A percentile compares a stretch with the other conserved stretches of the same genome.
Conservation (phyloP, 2,797 vertebrate species). For the Sebastes kiyomatsui region DNA sequence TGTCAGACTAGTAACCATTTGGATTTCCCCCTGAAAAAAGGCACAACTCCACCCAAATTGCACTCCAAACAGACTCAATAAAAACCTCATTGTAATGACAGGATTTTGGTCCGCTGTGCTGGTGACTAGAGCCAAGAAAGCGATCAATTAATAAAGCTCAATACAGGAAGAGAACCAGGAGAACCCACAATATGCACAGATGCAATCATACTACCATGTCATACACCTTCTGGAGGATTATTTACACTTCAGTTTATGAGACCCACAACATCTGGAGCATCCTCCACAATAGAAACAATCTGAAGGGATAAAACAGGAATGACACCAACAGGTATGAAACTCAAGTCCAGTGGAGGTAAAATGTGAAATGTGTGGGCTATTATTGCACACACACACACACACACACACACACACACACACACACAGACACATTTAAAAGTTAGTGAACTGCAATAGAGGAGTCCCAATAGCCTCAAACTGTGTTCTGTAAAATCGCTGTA, state of each 20-base stretch:
- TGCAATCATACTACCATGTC: background rate
- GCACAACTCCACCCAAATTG: background rate
- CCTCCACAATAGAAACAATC: background rate
- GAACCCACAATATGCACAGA: background rate
- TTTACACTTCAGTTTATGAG: constrained; percentile 18
- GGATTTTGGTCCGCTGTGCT: background rate
- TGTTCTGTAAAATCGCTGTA: constrained; percentile 5
- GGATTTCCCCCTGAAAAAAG: background rate
- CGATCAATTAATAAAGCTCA: background rate
- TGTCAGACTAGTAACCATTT: constrained; percentile 36
- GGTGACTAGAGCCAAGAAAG: background rate
- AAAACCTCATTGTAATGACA: constrained; percentile 13
- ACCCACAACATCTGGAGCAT: background rate
- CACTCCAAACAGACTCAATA: background rate
- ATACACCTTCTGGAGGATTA: background rate
- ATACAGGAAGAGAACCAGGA: background rate
- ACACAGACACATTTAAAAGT: background rate
- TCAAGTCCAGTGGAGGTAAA: background rate
- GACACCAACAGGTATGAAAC: background rate
- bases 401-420: constrained; percentile 8
- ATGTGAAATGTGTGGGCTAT: background rate
- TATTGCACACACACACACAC: background rate
- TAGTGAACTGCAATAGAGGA: background rate
- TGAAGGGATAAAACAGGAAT: background rate
- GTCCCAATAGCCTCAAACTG: background rate